A percentile compares a stretch with the other conserved stretches of the same genome.
These are phyloP conservation scores for Trochalopteron elliotii DNA, from an alignment of 2,113 vertebrate genomes.

Conservation along the genomic window DNA sequence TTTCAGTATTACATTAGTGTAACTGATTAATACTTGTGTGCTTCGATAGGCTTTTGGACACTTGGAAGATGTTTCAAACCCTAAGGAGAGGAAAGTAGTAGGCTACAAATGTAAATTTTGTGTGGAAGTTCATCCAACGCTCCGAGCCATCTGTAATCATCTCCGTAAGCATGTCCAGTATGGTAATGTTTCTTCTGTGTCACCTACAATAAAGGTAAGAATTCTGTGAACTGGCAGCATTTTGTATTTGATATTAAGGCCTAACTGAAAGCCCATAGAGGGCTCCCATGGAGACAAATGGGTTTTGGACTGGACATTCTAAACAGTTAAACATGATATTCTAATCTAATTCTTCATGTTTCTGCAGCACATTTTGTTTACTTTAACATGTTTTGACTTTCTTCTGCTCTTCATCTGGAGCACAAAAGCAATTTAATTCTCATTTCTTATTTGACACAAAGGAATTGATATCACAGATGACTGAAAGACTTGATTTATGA, in stretches of 20 bases:
- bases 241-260: neutral
- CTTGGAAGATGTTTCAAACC: slow-evolving; percentile 74
- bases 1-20: neutral
- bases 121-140: slow-evolving; percentile 89
- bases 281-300: neutral
- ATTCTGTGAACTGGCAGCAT: neutral
- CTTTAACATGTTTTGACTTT: neutral
- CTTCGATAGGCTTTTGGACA: slow-evolving; percentile 73
- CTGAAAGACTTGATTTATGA: neutral
- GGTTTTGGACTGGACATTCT: neutral
- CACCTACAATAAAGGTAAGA: slow-evolving; percentile 73
- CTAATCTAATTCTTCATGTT: neutral
- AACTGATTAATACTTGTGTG: slow-evolving; percentile 35
- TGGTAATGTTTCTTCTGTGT: slow-evolving; percentile 83
- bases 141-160: slow-evolving; percentile 94
- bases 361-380: neutral
- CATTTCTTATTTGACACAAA: neutral
- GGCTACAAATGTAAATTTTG: slow-evolving; percentile 96
- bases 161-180: slow-evolving; percentile 94
- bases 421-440: neutral
- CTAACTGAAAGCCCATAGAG: neutral
- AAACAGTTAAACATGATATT: neutral
- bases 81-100: slow-evolving; percentile 78
- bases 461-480: neutral
- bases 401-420: slow-evolving; percentile 1